These are phyloP conservation scores for Operophtera brumata DNA, from an alignment of 2,888 invertebrate genomes.

Conservation along the genomic window DNA sequence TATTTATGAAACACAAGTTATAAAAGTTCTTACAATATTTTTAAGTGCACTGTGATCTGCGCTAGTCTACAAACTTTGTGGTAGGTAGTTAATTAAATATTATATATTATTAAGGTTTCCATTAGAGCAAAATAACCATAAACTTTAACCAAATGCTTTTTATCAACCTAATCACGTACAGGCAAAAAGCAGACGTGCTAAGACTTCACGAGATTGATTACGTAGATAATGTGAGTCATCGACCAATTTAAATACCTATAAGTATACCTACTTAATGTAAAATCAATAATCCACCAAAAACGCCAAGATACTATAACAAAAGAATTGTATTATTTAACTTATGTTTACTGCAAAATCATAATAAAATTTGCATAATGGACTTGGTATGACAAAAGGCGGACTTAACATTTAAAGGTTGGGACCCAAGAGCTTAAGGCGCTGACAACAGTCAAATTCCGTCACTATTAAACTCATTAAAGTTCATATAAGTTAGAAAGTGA, in stretches of 20 bases:
- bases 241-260: slow-evolving; percentile 10
- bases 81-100: no score
- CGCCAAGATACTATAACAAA: slow-evolving; percentile 7
- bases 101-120: no score
- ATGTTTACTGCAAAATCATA: slow-evolving; percentile 23
- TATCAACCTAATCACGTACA: slow-evolving; percentile 8
- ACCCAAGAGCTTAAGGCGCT: neutral
- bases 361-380: slow-evolving; percentile 31
- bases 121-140: no score
- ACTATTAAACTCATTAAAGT: no score
- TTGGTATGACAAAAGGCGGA: slow-evolving; percentile 21
- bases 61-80: no score
- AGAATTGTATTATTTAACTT: slow-evolving; percentile 7
- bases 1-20: no score
- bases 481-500: no score
- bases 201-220: slow-evolving; percentile 12
- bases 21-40: no score
- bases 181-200: slow-evolving; percentile 19
- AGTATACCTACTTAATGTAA: no score
- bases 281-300: slow-evolving; percentile 16
- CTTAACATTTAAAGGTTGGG: slow-evolving; percentile 8
- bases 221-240: slow-evolving; percentile 15
- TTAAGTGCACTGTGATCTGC: no score
- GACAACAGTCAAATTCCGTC: no score
- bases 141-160: no score